Evolutionary conservation across 2,888 invertebrate genomes (phyloP).

Genomic region (Pachliopta kotzebuea): DNA sequence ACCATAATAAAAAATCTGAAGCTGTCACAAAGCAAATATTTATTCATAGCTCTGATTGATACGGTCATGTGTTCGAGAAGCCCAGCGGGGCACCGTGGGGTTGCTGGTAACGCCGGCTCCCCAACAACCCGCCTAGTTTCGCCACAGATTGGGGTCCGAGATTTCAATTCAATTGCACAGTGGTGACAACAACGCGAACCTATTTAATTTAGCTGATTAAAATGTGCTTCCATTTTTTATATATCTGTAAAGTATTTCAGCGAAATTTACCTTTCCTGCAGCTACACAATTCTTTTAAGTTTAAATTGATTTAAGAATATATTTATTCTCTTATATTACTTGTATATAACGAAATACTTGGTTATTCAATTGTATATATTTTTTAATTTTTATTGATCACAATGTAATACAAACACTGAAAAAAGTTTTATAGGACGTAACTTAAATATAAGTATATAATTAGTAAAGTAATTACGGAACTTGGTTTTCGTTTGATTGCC

Average conservation of each 20-base stretch:
- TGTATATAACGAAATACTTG: too few species aligned
- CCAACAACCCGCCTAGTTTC: slow-evolving; percentile 62
- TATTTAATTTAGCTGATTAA: slow-evolving; percentile 27
- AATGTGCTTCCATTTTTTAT: slow-evolving; percentile 10
- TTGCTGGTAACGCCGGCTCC: slow-evolving; percentile 45
- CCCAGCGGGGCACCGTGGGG: slow-evolving; percentile 71
- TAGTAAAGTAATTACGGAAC: slow-evolving; percentile 18
- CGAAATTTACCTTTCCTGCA: too few species aligned
- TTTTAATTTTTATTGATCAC: too few species aligned
- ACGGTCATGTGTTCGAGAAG: slow-evolving; percentile 58
- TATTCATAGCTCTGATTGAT: slow-evolving; percentile 49
- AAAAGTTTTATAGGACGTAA: too few species aligned
- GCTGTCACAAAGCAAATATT: slow-evolving; percentile 50
- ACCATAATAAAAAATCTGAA: slow-evolving; percentile 31
- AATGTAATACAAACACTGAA: too few species aligned
- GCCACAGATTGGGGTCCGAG: slow-evolving; percentile 55
- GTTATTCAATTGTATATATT: too few species aligned
- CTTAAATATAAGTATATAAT: neutral
- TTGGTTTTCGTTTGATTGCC: slow-evolving; percentile 32
- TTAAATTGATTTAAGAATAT: too few species aligned
- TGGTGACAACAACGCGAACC: slow-evolving; percentile 28
- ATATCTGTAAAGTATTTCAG: too few species aligned
- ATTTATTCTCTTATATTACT: too few species aligned
- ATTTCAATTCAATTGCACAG: slow-evolving; percentile 31
- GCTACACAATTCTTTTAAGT: too few species aligned